phyloP scores from a whole-genome alignment of 2,888 invertebrate genomes.

The Melinaea marsaeus region DNA sequence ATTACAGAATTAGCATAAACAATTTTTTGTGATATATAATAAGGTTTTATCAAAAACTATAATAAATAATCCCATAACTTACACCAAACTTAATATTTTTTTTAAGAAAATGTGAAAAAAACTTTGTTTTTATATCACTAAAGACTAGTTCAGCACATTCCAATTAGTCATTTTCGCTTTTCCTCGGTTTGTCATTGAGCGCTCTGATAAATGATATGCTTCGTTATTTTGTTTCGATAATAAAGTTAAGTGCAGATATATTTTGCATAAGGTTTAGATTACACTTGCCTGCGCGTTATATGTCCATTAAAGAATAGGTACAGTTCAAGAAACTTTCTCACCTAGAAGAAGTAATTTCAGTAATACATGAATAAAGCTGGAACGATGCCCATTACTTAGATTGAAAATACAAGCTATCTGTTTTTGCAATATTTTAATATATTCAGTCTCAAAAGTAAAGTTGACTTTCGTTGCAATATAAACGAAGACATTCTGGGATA shows the following conservation, averaged over 20 bases:
- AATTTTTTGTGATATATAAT: too few species aligned
- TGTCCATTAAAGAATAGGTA: neutral
- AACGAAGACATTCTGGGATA: too few species aligned
- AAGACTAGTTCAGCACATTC: neutral
- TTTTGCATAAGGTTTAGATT: neutral
- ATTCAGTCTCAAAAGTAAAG: too few species aligned
- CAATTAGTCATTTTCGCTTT: neutral
- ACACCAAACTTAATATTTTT: neutral
- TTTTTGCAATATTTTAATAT: too few species aligned
- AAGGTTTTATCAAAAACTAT: neutral
- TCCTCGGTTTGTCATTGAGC: constrained; percentile 12
- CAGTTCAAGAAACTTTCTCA: neutral
- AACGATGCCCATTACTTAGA: too few species aligned
- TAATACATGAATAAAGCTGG: too few species aligned
- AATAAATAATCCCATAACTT: constrained; percentile 1
- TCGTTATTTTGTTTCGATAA: constrained; percentile 14
- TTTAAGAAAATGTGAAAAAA: neutral
- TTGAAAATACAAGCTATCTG: too few species aligned
- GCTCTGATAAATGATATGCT: constrained; percentile 18
- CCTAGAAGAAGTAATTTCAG: too few species aligned
- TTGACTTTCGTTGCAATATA: too few species aligned
- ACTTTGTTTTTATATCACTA: neutral
- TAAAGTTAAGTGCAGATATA: neutral
- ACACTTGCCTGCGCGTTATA: neutral
- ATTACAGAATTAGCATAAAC: too few species aligned